Conservation (phyloP, 2,888 invertebrate species). For the Hetaerina titia region DNA sequence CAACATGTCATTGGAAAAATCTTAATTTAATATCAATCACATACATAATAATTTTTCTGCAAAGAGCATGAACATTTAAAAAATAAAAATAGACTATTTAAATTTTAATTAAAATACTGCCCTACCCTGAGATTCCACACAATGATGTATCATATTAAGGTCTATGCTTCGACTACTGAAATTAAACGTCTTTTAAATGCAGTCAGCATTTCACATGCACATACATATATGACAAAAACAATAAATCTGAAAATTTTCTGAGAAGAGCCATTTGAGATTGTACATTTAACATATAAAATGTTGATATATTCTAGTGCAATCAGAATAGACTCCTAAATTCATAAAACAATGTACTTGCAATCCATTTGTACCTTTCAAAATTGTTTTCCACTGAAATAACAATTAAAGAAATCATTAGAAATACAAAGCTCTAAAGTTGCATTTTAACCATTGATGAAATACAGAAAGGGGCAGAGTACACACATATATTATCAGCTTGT, state of each 20-base stretch:
- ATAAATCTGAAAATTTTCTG: neutral
- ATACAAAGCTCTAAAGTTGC: too few relatives aligned
- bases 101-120: neutral
- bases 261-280: too few relatives aligned
- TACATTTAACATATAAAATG: too few relatives aligned
- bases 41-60: neutral
- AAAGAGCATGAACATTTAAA: neutral
- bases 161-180: neutral
- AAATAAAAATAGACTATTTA: neutral
- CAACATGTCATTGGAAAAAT: neutral
- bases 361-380: too few relatives aligned
- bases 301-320: too few relatives aligned
- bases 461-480: too few relatives aligned
- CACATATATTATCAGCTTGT: too few relatives aligned
- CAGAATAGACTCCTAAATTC: too few relatives aligned
- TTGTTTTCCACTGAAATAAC: too few relatives aligned
- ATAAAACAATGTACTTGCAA: too few relatives aligned
- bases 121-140: constrained; percentile 1
- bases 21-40: neutral
- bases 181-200: neutral
- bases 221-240: neutral
- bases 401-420: too few relatives aligned
- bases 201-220: neutral
- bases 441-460: too few relatives aligned
- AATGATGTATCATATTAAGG: neutral